Evolutionary conservation across 2,888 invertebrate species (phyloP).

Genomic region (Pardosa pseudoannulata): DNA sequence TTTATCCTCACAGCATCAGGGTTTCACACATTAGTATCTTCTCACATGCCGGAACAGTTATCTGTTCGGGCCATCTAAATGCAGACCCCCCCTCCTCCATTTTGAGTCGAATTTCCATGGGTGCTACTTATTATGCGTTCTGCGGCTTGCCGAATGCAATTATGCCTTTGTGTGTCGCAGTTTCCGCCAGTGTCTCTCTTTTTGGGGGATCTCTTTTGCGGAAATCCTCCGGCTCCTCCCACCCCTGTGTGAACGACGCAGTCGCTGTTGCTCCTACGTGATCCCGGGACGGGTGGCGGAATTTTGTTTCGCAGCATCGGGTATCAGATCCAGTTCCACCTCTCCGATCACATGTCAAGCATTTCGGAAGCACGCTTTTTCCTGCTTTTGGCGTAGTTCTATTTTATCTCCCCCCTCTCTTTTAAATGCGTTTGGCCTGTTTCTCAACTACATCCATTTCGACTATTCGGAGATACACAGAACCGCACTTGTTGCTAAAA

Average conservation of each 20-base stretch:
- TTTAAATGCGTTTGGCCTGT: too few species aligned
- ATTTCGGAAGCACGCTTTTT: background rate
- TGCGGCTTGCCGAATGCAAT: conserved; percentile 54
- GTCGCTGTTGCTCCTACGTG: background rate
- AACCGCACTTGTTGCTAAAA: too few species aligned
- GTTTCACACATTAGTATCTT: too few species aligned
- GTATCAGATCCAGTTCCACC: conserved; percentile 7
- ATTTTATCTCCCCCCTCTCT: too few species aligned
- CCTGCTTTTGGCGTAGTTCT: too few species aligned
- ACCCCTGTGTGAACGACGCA: background rate
- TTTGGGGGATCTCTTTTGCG: conserved; percentile 20
- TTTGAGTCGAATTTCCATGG: conserved; percentile 52
- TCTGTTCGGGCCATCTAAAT: conserved; percentile 64
- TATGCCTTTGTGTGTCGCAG: conserved; percentile 22
- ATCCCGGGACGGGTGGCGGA: background rate
- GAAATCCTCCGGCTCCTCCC: conserved; percentile 56
- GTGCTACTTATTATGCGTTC: conserved; percentile 64
- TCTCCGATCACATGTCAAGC: background rate
- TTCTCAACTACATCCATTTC: too few species aligned
- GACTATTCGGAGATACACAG: too few species aligned
- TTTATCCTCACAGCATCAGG: too few species aligned
- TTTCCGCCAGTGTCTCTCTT: background rate
- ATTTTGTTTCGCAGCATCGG: background rate
- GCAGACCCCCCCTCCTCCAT: conserved; percentile 14
- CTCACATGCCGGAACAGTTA: conserved; percentile 22